Evolutionary conservation across 2,888 invertebrate species (phyloP), one percentile per base, ranked within the genome.

Genomic region (Scrobipalpa costella): DNA sequence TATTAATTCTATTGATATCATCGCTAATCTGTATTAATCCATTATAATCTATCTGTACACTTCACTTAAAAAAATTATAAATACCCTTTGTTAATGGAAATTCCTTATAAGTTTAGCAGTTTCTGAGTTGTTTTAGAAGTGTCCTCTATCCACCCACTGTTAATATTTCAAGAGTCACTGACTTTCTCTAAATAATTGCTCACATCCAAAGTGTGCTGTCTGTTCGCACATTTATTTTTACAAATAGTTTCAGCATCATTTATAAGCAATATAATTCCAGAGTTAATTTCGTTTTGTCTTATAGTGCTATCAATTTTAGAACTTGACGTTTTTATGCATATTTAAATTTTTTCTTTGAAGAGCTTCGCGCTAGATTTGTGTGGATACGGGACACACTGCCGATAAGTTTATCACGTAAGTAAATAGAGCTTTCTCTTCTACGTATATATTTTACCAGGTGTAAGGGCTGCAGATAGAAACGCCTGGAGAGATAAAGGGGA

Each of bases 321-420:
- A 78, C 88, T 84, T 86, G 90, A 88, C 90, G 78, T 86, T 88
- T 91, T 89, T 89, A 91, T 89, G 82, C 85, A 88, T 86, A 87
- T 91, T 89, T 87, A 88, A 90, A 85, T 85, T 80, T 62, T 85
- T 78, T 76, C 90, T 91, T 91, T 90, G 90, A 90, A 86, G 84
- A 82, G 75, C 72, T 77, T 74, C 75, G 73, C 76, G 73, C 76
- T 83, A 84, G 83, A 88, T 88, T 88, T 86, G 87, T 84, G 77
- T 11, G 21, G 50, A 13, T 76, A 77, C 67, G 77, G 65, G 69
- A 79, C 82, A 80, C 72, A 85, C 77, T 68, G 79, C 61, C 73
- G 67, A 15, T 59, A 19, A 47, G 15, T 40, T 40, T 6, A 38
- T 11, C 40, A 19, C 40, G 40, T 40, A 1, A 7, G 34, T 34